Evolutionary conservation across 2,113 vertebrate genomes (phyloP).

Genomic region (Heteronetta atricapilla): DNA sequence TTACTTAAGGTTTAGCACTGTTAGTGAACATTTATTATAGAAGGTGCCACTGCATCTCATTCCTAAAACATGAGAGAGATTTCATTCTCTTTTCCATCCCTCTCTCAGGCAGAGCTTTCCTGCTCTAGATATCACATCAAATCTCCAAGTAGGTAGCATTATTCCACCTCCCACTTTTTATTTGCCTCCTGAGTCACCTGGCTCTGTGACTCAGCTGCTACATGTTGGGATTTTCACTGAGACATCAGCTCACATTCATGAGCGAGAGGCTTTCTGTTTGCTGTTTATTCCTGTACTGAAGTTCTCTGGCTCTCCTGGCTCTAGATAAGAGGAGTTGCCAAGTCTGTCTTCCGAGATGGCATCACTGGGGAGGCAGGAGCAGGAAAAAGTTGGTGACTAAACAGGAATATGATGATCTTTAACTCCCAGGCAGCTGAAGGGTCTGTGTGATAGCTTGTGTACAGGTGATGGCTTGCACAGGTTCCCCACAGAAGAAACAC

Average conservation of each 20-base stretch:
- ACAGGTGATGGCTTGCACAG: neutral
- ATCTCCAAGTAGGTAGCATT: slow-evolving; percentile 2
- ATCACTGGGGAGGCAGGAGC: slow-evolving; percentile 17
- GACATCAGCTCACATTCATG: neutral
- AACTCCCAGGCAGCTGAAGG: neutral
- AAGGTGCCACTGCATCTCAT: neutral
- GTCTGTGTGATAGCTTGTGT: neutral
- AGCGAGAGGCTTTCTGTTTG: neutral
- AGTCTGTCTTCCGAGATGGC: slow-evolving; percentile 30
- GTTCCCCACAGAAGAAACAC: neutral
- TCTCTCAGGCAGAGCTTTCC: neutral
- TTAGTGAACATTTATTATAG: neutral
- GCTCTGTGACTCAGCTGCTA: slow-evolving; percentile 24
- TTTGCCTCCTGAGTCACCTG: slow-evolving; percentile 44
- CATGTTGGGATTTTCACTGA: slow-evolving; percentile 49
- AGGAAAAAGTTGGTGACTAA: slow-evolving; percentile 20
- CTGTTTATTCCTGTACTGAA: neutral
- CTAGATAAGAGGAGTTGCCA: slow-evolving; percentile 41
- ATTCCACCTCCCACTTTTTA: slow-evolving; percentile 54
- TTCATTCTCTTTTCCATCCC: neutral
- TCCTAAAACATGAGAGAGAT: neutral
- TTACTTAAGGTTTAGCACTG: neutral
- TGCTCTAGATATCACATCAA: neutral
- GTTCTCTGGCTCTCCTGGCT: neutral
- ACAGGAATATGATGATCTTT: neutral